Evolutionary conservation across 1,140 invertebrate genomes (phyloP).

Genomic region (Anastatus disparis): DNA sequence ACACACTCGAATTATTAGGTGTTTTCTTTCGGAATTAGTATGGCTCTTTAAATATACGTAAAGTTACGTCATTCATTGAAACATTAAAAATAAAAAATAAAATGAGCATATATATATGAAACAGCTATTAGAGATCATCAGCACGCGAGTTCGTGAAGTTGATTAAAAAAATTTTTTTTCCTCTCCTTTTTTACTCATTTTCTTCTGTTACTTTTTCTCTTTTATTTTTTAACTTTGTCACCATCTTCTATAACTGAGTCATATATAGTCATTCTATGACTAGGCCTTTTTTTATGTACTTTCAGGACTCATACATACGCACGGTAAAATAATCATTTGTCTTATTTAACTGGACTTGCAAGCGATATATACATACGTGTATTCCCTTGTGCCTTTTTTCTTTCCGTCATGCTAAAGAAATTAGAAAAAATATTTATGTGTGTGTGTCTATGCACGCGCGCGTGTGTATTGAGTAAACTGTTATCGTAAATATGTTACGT

Average conservation of each 20-base stretch:
- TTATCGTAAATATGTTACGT: too few species aligned
- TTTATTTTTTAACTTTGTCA: not conserved
- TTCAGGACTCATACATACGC: not conserved
- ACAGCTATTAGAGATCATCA: not conserved
- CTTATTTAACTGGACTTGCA: constrained; percentile 32
- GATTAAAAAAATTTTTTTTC: constrained; percentile 31
- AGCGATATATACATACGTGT: too few species aligned
- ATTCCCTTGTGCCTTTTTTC: too few species aligned
- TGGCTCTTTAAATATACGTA: constrained; percentile 15
- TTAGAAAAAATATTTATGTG: too few species aligned
- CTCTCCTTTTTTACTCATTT: not conserved
- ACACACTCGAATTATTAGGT: too few species aligned
- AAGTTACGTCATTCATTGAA: constrained; percentile 38
- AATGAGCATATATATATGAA: too few species aligned
- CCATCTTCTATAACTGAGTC: too few species aligned
- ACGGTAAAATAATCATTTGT: constrained; percentile 36
- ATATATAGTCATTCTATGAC: constrained; percentile 25
- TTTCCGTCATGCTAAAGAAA: too few species aligned
- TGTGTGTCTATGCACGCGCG: too few species aligned
- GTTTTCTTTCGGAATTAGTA: too few species aligned
- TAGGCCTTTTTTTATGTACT: constrained; percentile 29
- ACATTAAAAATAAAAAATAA: too few species aligned
- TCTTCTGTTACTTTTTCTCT: not conserved
- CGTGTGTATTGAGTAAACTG: too few species aligned
- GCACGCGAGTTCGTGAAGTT: constrained; percentile 5